Evolutionary conservation across 2,797 vertebrate species (phyloP), one percentile per base, ranked within the genome.

Genomic region (Glyptemys insculpta): DNA sequence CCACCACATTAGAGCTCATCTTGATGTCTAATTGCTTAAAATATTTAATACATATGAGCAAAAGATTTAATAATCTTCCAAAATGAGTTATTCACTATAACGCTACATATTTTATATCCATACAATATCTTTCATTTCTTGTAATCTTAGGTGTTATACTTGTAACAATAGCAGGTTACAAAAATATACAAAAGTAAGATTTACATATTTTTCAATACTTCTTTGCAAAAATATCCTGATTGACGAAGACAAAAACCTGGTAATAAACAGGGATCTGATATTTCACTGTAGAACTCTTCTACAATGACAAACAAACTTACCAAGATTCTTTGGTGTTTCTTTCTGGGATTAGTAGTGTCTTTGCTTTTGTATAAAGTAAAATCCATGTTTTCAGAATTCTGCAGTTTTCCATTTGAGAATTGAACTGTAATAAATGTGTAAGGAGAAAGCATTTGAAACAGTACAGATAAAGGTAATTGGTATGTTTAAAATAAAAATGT

Each of bases 361-460:
- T 80, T 86, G 97, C 96, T 98, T 87, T 98, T 99, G 93, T 98
- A 99, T 83, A 98, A 93, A 2, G 96, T 97, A 96, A 99, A 99
- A 80, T 98, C 96, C 96, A 99, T 86, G 8, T 95, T 95, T 12
- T 98, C 98, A 7, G 98, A 78, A 83, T 97, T 98, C 95, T 65
- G 98, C 88, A 99, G 96, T 81, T 59, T 98, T 72, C 99, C 99
- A 62, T 99, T 99, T 47, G 99, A 99, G 98, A 99, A 99, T 59
- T 98, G 98, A 62, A 99, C 99, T 99, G 94, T 59, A 95, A 96
- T 29, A 49, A 37, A 91, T 50, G 15, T 50, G 23, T 12, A 74
- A 86, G 8, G 44, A 34, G 21, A 25, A 41, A 81, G 54, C 37
- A 78, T 41, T 47, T 59, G 79, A 85, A 74, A 50, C 18, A 10